These are phyloP conservation scores for Spialia ferax DNA, from an alignment of 2,888 invertebrate species.

Conservation along the genomic window DNA sequence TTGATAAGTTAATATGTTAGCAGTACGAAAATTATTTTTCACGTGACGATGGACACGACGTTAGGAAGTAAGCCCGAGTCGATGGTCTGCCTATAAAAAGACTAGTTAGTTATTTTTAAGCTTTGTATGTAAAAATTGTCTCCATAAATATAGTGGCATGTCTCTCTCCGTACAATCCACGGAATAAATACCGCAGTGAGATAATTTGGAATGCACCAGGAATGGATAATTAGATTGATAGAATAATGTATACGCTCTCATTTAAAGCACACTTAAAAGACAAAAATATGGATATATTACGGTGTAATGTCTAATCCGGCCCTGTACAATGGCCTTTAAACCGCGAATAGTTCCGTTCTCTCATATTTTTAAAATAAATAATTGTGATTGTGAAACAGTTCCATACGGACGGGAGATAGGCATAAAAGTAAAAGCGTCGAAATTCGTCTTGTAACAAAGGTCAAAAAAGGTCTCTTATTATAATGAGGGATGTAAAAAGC, in stretches of 20 bases:
- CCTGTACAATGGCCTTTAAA: slow-evolving; percentile 57
- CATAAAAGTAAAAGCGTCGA: slow-evolving; percentile 25
- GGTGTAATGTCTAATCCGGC: slow-evolving; percentile 55
- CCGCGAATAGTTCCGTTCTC: slow-evolving; percentile 40
- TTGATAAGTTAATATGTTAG: slow-evolving; percentile 80
- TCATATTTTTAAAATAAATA: slow-evolving; percentile 36
- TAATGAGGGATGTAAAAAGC: slow-evolving; percentile 57
- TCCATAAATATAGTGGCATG: slow-evolving; percentile 70
- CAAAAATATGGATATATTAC: slow-evolving; percentile 21
- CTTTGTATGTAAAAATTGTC: slow-evolving; percentile 73
- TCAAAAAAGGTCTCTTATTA: slow-evolving; percentile 58
- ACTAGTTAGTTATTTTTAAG: slow-evolving; percentile 82
- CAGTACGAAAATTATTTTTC: slow-evolving; percentile 81
- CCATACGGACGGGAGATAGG: slow-evolving; percentile 42
- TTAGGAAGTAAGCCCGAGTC: slow-evolving; percentile 63
- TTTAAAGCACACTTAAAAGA: slow-evolving; percentile 16
- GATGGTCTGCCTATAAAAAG: slow-evolving; percentile 78
- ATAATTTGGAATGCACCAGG: slow-evolving; percentile 50
- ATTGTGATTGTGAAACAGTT: slow-evolving; percentile 33
- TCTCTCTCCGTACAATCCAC: slow-evolving; percentile 60
- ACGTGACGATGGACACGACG: slow-evolving; percentile 61
- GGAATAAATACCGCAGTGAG: slow-evolving; percentile 44
- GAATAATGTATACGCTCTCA: slow-evolving; percentile 21
- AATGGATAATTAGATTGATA: slow-evolving; percentile 28
- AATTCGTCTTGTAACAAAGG: slow-evolving; percentile 27